These are phyloP conservation scores for Tyto alba DNA, from an alignment of 2,113 vertebrate genomes.

Conservation along the genomic window DNA sequence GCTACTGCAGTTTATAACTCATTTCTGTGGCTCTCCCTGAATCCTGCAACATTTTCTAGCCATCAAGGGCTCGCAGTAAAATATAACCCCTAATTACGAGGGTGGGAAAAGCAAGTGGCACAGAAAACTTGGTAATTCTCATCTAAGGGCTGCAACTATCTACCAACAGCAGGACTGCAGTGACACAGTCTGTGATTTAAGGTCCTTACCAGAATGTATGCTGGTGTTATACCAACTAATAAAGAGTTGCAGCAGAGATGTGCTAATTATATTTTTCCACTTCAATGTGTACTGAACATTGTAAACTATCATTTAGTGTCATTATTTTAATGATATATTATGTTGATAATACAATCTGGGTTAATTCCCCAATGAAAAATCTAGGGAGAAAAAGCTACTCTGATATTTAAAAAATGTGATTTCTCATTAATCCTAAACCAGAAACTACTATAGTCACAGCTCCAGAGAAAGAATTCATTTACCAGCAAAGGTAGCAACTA, in stretches of 20 bases:
- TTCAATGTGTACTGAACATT: conserved; percentile 55
- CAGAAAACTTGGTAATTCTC: background rate
- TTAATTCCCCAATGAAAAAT: conserved; percentile 58
- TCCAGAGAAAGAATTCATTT: conserved; percentile 21
- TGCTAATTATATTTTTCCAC: conserved; percentile 68
- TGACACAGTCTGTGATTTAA: background rate
- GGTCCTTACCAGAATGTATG: background rate
- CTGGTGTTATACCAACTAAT: conserved; percentile 49
- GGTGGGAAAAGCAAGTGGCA: background rate
- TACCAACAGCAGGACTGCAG: background rate
- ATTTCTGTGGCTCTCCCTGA: background rate
- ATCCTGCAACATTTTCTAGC: background rate
- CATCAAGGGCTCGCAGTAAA: background rate
- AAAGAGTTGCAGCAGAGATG: conserved; percentile 47
- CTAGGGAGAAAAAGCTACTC: conserved; percentile 6
- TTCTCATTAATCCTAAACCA: conserved; percentile 38
- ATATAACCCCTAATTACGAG: background rate
- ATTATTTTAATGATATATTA: conserved; percentile 71
- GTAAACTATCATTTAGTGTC: conserved; percentile 66
- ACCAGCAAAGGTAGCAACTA: background rate
- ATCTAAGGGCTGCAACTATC: background rate
- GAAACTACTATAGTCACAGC: background rate
- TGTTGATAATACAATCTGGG: conserved; percentile 59
- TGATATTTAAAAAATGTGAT: conserved; percentile 15
- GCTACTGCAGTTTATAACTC: background rate